Evolutionary conservation across 2,113 vertebrate species (phyloP), one percentile per base, ranked within the genome.

Genomic region (Galeopterus variegatus): DNA sequence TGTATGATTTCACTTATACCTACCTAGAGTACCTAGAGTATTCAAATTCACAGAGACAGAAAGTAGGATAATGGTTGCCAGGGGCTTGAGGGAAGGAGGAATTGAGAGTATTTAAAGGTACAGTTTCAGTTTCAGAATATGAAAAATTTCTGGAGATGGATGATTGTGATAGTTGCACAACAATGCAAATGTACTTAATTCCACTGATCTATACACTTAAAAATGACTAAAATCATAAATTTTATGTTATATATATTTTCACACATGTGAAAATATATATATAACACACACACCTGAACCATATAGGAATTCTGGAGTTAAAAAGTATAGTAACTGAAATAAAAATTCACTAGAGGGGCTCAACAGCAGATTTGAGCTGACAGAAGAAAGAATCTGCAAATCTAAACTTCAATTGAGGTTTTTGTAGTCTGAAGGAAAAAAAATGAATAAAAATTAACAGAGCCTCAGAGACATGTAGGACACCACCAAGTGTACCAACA

Each of bases 241-340:
- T 70, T 91, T 81, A 70, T 58, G 36, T 70, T 82, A 69, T n/a
- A 21, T n/a, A 8, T 90, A 58, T 81, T 90, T 79, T 79, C 70
- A 45, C 31, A 23, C 33, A 14, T 33, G 6, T 21, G 23, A 6
- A 18, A 15, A 72, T 7, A 80, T 12, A 80, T 12, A 84, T 41
- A 73, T 17, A 50, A 50, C 8, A 31, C 17, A 41, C 17, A 41
- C 65, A 86, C 52, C n/a, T 28, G 31, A 88, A n/a, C 4, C 36
- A 94, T 69, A 50, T 58, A 65, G 48, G 50, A 67, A 92, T 88
- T 73, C 31, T 92, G 18, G 24, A 88, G 6, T 75, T 81, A 17
- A 90, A 85, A 84, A 77, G 21, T 87, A 58, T 19, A 95, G 36
- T 45, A 81, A 73, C 17, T 56, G 10, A 75, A 67, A 92, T 92